A percentile compares a stretch with the other conserved stretches of the same genome.
These are phyloP conservation scores for Quadroppia sp. DNA, from an alignment of 2,888 invertebrate genomes.

Conservation along the genomic window DNA sequence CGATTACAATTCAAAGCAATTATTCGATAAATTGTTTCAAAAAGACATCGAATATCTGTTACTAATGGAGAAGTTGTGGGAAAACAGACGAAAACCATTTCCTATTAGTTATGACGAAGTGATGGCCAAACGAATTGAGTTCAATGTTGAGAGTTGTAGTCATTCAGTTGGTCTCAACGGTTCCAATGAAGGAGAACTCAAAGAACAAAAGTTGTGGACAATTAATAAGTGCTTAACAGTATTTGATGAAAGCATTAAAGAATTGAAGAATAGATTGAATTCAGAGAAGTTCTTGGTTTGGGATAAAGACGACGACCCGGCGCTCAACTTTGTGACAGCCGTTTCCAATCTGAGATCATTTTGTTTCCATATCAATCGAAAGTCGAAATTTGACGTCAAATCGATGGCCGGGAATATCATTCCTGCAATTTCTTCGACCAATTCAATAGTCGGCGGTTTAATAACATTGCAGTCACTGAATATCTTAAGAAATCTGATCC, in stretches of 20 bases:
- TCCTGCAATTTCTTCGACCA: constrained; percentile 98
- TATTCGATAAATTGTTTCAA: constrained; percentile 87
- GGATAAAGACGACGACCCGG: constrained; percentile 93
- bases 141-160: constrained; percentile 55
- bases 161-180: constrained; percentile 54
- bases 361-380: constrained; percentile 53
- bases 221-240: constrained; percentile 68
- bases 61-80: constrained; percentile 94
- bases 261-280: constrained; percentile 55
- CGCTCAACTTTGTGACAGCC: constrained; percentile 94
- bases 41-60: constrained; percentile 92
- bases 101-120: constrained; percentile 61
- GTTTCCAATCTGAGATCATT: constrained; percentile 88
- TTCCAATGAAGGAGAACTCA: constrained; percentile 49
- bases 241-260: constrained; percentile 65
- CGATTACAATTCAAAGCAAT: constrained; percentile 73
- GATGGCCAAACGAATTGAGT: neutral
- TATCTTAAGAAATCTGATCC: constrained; percentile 58
- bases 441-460: constrained; percentile 95
- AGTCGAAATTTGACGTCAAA: constrained; percentile 49
- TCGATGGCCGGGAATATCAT: constrained; percentile 99
- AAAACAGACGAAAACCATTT: constrained; percentile 72
- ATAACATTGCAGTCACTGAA: constrained; percentile 82
- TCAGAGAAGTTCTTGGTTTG: constrained; percentile 65
- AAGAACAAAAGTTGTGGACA: constrained; percentile 76